Evolutionary conservation across 1,140 invertebrate genomes (phyloP).

Genomic region (Euglossa dilemma): DNA sequence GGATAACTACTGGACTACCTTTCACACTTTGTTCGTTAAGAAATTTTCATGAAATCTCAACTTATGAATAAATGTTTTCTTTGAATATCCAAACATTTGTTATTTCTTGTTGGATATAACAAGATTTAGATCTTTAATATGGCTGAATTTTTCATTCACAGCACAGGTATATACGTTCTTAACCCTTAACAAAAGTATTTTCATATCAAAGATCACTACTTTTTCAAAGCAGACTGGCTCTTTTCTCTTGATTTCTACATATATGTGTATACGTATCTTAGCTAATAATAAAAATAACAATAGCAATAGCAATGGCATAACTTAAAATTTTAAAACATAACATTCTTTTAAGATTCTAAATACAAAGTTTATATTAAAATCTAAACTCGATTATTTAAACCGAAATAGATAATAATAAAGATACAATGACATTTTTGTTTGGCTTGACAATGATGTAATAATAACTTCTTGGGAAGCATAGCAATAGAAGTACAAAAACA

Average conservation of each 20-base stretch:
- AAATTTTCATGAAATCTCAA: slow-evolving; percentile 30
- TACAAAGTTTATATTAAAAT: neutral
- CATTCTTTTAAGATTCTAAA: neutral
- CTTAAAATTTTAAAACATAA: slow-evolving; percentile 2
- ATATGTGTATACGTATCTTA: neutral
- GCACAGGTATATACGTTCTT: neutral
- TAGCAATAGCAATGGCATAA: neutral
- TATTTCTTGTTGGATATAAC: slow-evolving; percentile 2
- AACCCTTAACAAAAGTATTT: slow-evolving; percentile 23
- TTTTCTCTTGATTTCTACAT: neutral
- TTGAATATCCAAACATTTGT: neutral
- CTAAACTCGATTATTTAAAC: neutral
- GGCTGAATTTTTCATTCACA: slow-evolving; percentile 39
- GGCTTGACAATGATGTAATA: neutral
- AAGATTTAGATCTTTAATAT: slow-evolving; percentile 24
- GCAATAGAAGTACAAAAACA: neutral
- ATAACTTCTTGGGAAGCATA: neutral
- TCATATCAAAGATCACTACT: neutral
- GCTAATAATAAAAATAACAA: neutral
- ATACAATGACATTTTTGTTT: neutral
- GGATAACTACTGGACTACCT: slow-evolving; percentile 5
- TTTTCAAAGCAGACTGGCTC: neutral
- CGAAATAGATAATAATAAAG: neutral
- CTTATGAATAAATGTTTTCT: slow-evolving; percentile 7
- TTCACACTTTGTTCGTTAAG: slow-evolving; percentile 16